A percentile compares a stretch with the other conserved stretches of the same genome.
These are phyloP conservation scores for Pelecanus crispus DNA, from an alignment of 2,113 vertebrate genomes.

Conservation along the genomic window DNA sequence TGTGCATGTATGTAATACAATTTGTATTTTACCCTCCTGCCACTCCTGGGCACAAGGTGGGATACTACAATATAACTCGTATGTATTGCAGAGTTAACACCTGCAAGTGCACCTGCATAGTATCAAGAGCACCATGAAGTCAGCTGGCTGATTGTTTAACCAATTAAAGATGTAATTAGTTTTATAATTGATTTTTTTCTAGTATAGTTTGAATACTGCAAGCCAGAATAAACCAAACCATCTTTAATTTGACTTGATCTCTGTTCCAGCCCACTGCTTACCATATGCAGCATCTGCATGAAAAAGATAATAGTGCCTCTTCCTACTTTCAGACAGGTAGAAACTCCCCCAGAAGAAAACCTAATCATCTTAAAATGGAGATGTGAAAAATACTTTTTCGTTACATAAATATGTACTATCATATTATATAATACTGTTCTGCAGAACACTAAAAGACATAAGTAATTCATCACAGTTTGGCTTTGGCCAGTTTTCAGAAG, in stretches of 20 bases:
- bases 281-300: constrained; percentile 10
- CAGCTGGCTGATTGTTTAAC: constrained; percentile 65
- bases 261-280: constrained; percentile 36
- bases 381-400: background rate
- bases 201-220: constrained; percentile 18
- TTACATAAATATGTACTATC: background rate
- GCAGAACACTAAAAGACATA: background rate
- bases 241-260: constrained; percentile 51
- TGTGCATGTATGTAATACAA: accelerated
- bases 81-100: background rate
- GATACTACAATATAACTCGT: background rate
- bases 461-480: background rate
- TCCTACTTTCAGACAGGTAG: background rate
- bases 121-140: constrained; percentile 7
- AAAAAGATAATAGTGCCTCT: constrained; percentile 13
- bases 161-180: constrained; percentile 71
- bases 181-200: constrained; percentile 71
- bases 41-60: background rate
- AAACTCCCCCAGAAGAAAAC: background rate
- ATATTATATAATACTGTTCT: background rate
- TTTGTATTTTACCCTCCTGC: background rate
- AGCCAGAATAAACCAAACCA: constrained; percentile 47
- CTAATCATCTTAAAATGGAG: background rate
- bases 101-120: constrained; percentile 38
- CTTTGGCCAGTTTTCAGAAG: background rate